A percentile compares a stretch with the other conserved stretches of the same genome.
These are phyloP conservation scores for Oenanthe melanoleuca DNA, from an alignment of 2,113 vertebrate genomes.

Conservation along the genomic window DNA sequence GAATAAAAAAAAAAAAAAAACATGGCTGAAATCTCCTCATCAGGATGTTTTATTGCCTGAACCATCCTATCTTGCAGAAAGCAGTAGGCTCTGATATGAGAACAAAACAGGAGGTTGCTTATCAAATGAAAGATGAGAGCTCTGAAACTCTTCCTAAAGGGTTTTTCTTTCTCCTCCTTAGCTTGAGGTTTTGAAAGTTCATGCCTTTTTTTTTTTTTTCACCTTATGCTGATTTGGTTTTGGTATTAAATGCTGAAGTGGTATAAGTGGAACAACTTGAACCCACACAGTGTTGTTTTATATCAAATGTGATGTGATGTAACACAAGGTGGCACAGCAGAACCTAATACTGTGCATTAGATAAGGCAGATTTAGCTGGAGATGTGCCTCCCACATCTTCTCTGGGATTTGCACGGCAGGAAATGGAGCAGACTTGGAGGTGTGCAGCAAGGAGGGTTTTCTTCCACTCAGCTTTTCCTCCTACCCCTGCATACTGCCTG, in stretches of 20 bases:
- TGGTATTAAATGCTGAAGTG: slow-evolving; percentile 20
- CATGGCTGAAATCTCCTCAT: background rate
- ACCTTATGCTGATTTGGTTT: slow-evolving; percentile 4
- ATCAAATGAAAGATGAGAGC: background rate
- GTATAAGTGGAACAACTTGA: background rate
- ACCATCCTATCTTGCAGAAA: background rate
- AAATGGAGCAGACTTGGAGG: slow-evolving; percentile 33
- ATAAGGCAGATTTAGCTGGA: slow-evolving; percentile 51
- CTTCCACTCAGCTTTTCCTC: background rate
- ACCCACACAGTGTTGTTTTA: background rate
- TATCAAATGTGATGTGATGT: slow-evolving; percentile 49
- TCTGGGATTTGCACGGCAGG: background rate
- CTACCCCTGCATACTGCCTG: background rate
- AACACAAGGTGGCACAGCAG: slow-evolving; percentile 79
- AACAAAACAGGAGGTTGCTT: background rate
- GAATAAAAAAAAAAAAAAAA: background rate
- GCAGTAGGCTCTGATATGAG: background rate
- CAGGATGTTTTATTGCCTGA: background rate
- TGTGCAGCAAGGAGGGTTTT: background rate
- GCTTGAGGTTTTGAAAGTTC: background rate
- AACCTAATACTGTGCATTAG: slow-evolving; percentile 46
- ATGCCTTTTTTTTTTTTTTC: rapidly evolving
- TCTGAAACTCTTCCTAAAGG: background rate
- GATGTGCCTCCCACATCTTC: slow-evolving; percentile 46
- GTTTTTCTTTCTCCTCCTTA: background rate